Percentiles rank a stretch among this genome's conserved stretches.
phyloP scores from a whole-genome alignment of 2,797 vertebrate species.

The Brotula barbata region DNA sequence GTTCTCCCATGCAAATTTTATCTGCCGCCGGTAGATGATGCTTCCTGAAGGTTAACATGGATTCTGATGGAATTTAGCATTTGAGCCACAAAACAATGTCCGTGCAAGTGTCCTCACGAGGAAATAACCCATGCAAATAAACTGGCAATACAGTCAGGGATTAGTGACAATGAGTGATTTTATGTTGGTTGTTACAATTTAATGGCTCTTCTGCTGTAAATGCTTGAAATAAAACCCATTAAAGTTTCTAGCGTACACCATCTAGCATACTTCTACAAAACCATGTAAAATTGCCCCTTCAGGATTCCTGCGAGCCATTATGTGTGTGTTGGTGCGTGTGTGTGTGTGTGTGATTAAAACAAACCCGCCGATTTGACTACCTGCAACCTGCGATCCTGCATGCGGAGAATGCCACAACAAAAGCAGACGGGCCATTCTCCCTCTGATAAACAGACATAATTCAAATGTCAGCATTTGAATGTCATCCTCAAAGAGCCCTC shows the following conservation, averaged over 20 bases:
- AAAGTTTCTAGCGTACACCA: conserved; percentile 69
- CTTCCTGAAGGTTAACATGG: conserved; percentile 81
- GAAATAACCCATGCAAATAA: conserved; percentile 62
- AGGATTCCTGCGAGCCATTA: conserved; percentile 62
- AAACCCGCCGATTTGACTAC: conserved; percentile 65
- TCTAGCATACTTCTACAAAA: conserved; percentile 65
- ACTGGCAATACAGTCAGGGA: conserved; percentile 60
- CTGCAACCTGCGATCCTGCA: conserved; percentile 49
- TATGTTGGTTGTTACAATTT: conserved; percentile 73
- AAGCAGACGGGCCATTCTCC: conserved; percentile 72
- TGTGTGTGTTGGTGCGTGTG: conserved; percentile 12
- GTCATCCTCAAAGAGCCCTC: conserved; percentile 99
- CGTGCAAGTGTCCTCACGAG: conserved; percentile 43
- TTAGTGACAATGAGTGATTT: conserved; percentile 73
- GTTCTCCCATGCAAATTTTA: conserved; percentile 79
- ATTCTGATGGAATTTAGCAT: conserved; percentile 68
- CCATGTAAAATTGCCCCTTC: conserved; percentile 66
- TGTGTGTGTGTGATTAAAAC: conserved; percentile 54
- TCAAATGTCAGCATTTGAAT: conserved; percentile 99
- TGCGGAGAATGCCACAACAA: conserved; percentile 74
- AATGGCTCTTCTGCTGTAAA: conserved; percentile 70
- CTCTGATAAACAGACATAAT: conserved; percentile 93
- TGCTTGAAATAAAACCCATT: conserved; percentile 73
- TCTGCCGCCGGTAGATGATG: conserved; percentile 72
- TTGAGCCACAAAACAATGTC: conserved; percentile 56